These are phyloP conservation scores for Xanthia icteritia DNA, from an alignment of 2,888 invertebrate genomes.

Conservation along the genomic window DNA sequence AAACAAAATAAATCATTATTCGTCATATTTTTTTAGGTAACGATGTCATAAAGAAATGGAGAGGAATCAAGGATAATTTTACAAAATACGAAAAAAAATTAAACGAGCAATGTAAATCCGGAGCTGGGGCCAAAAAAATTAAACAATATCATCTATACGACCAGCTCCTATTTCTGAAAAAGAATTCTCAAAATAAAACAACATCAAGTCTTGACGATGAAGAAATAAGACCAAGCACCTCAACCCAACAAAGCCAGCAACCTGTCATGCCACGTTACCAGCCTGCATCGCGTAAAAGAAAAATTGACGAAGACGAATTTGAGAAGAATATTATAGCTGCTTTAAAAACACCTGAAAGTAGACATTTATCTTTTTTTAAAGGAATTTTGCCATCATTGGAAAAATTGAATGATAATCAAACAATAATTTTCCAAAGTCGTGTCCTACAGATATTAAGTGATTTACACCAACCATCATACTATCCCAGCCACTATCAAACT, in stretches of 20 bases:
- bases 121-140: constrained; percentile 31
- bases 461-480: constrained; percentile 42
- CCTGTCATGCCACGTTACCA: constrained; percentile 37
- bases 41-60: too few species aligned
- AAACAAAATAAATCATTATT: constrained; percentile 12
- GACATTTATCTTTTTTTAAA: too few species aligned
- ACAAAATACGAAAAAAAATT: constrained; percentile 31
- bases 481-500: constrained; percentile 36
- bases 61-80: constrained; percentile 32
- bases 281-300: constrained; percentile 36
- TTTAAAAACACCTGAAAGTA: constrained; percentile 30
- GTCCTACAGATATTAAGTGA: constrained; percentile 43
- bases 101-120: constrained; percentile 27
- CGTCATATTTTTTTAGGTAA: too few species aligned
- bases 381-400: too few species aligned
- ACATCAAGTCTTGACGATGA: constrained; percentile 39
- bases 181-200: constrained; percentile 39
- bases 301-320: constrained; percentile 23
- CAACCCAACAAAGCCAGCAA: constrained; percentile 42
- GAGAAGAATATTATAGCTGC: constrained; percentile 27
- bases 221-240: constrained; percentile 42
- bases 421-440: constrained; percentile 41
- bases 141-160: constrained; percentile 26
- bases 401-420: too few species aligned
- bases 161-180: constrained; percentile 36